These are phyloP conservation scores for Scaptomyza parva DNA, from an alignment of 2,888 invertebrate genomes.

Conservation along the genomic window DNA sequence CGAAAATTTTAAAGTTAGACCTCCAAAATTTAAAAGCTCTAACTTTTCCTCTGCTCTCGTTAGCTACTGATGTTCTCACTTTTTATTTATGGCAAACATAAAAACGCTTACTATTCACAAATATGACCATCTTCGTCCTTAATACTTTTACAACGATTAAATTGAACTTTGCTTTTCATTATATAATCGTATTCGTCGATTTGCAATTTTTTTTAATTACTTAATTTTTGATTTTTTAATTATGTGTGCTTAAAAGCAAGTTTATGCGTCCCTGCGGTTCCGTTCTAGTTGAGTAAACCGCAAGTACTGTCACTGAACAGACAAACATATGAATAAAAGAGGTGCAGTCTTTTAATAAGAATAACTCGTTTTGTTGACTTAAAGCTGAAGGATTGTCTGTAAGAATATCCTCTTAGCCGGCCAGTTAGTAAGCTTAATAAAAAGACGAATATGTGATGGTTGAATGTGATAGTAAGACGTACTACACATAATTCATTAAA, in stretches of 20 bases:
- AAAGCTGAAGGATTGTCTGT: constrained; percentile 37
- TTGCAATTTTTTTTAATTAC: no score
- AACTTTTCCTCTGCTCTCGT: no score
- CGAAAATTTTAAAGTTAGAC: no score
- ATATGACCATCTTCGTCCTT: constrained; percentile 79
- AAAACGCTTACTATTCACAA: constrained; percentile 78
- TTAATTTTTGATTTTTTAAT: constrained; percentile 7
- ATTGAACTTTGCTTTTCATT: constrained; percentile 82
- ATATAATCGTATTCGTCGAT: no score
- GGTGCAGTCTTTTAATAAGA: constrained; percentile 54
- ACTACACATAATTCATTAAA: constrained; percentile 41
- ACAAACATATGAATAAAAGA: constrained; percentile 33
- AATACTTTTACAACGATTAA: constrained; percentile 83
- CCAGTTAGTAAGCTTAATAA: constrained; percentile 39
- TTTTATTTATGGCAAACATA: background rate
- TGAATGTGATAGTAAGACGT: constrained; percentile 28
- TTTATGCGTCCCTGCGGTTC: constrained; percentile 15
- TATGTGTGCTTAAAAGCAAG: background rate
- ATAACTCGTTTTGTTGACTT: constrained; percentile 49
- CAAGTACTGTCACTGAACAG: constrained; percentile 46
- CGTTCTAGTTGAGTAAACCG: constrained; percentile 50
- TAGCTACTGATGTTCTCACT: background rate
- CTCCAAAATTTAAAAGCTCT: no score
- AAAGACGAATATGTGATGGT: constrained; percentile 40
- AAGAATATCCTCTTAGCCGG: constrained; percentile 26